Base-by-base conservation (phyloP, 2,888 invertebrate species). In the Ormia ochracea region DNA sequence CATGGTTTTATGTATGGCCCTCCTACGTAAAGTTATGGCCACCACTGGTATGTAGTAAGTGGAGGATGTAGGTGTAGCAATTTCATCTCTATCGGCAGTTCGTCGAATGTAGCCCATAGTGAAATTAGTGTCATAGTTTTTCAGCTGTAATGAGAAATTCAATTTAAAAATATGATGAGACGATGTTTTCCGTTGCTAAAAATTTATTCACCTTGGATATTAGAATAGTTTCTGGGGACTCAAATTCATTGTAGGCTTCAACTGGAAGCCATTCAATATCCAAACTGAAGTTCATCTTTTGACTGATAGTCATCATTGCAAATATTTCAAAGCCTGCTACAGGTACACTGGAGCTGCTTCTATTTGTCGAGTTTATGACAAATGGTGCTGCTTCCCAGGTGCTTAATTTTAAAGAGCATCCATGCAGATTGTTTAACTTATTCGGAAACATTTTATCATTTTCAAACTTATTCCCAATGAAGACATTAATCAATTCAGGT, bases 271-370 rank as follows among this genome's bases (percentile, higher is more conserved):
- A 58, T 6, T 78, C 59, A 17, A 84, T 36, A 0, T 74, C 54
- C 3, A 85, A 65, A 3, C 65, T 80, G 2, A 86, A 86, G 54
- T 86, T 86, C 82, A 86, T 83, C 28, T 82, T 58, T 4, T 69
- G 45, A 38, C 84, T 81, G 10, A 86, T 26, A 4, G 83, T 74
- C 28, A 72, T 69, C 7, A 86, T 56, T 19, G 85, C 66, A 0
- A 58, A 77, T 0, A 85, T 82, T 65, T 86, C 86, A 52, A 85
- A 63, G 0, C 85, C 86, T 0, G 52, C 45, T 4, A 69, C 23
- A 1, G 41, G 23, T 10, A 61, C 14, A 52, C 26, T 33, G 1
- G 68, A 52, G 19, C 3, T 21, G 43, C 28, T 31, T 43, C 33
- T 59, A 33, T 66, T 58, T 10, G 31, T 58, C 4, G 9, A 17